Percentiles rank a stretch among this genome's conserved stretches.
These are phyloP conservation scores for Agriopis leucophaearia DNA, from an alignment of 2,888 invertebrate genomes.

Conservation along the genomic window DNA sequence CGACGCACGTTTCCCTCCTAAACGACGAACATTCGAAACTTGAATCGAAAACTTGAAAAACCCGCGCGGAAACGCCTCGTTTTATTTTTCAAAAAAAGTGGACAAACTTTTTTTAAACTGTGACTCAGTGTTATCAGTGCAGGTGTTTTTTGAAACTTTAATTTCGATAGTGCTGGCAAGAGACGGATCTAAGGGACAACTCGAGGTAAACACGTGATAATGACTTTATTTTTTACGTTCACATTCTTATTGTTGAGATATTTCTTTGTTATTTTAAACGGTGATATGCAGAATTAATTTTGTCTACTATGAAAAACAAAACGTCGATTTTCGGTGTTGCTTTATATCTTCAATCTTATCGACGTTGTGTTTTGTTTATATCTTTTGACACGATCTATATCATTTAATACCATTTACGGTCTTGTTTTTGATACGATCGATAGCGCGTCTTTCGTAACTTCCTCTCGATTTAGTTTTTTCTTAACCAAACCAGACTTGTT, in stretches of 20 bases:
- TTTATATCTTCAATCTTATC: constrained; percentile 34
- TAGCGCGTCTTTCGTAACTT: constrained; percentile 5
- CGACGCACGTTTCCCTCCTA: constrained; percentile 58
- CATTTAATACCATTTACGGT: constrained; percentile 32
- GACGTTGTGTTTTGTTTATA: constrained; percentile 26
- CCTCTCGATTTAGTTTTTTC: constrained; percentile 3
- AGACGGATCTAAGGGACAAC: constrained; percentile 58
- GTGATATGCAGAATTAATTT: constrained; percentile 43
- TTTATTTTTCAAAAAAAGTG: constrained; percentile 53
- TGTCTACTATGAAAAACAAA: constrained; percentile 2
- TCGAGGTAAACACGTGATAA: constrained; percentile 64
- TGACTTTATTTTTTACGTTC: constrained; percentile 59
- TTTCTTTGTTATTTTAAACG: constrained; percentile 52
- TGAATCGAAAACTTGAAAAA: constrained; percentile 30
- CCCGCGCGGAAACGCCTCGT: constrained; percentile 54
- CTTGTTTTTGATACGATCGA: constrained; percentile 25
- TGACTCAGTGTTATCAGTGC: constrained; percentile 55
- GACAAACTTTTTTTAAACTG: constrained; percentile 45
- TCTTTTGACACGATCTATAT: constrained; percentile 28
- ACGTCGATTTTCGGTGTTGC: not conserved
- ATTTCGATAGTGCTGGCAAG: constrained; percentile 29
- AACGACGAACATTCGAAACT: constrained; percentile 49
- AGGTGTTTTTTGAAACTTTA: constrained; percentile 55
- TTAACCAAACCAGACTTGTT: not conserved
- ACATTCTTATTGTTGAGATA: constrained; percentile 51